Evolutionary conservation across 2,888 invertebrate genomes (phyloP).

Genomic region (Amorpha juglandis): DNA sequence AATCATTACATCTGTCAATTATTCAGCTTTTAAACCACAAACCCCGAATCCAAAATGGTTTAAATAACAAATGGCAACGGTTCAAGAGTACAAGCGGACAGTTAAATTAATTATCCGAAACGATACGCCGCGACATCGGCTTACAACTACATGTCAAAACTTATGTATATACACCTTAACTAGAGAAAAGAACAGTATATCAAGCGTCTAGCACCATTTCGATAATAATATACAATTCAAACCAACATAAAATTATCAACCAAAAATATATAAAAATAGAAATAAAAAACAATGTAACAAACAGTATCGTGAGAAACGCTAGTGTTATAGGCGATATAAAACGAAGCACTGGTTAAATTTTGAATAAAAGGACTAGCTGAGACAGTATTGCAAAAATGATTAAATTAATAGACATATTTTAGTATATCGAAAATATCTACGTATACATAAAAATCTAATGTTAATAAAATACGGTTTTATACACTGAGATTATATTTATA

Average conservation of each 20-base stretch:
- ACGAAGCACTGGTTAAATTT: slow-evolving; percentile 64
- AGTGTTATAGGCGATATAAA: slow-evolving; percentile 18
- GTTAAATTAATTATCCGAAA: slow-evolving; percentile 6
- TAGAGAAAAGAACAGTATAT: slow-evolving; percentile 71
- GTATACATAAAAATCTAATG: slow-evolving; percentile 68
- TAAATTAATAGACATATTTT: slow-evolving; percentile 59
- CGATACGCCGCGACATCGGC: slow-evolving; percentile 15
- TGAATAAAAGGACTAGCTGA: slow-evolving; percentile 72
- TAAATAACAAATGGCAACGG: slow-evolving; percentile 63
- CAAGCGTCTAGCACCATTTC: slow-evolving; percentile 83
- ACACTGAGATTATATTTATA: slow-evolving; percentile 62
- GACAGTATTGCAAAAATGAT: slow-evolving; percentile 67
- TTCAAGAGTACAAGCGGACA: slow-evolving; percentile 57
- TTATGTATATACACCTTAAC: slow-evolving; percentile 39
- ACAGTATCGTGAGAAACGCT: slow-evolving; percentile 21
- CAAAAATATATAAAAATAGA: slow-evolving; percentile 56
- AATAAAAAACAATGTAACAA: slow-evolving; percentile 27
- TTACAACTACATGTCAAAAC: slow-evolving; percentile 29
- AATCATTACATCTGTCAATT: background rate
- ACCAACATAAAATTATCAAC: slow-evolving; percentile 79
- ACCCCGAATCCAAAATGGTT: slow-evolving; percentile 10
- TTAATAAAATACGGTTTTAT: slow-evolving; percentile 67
- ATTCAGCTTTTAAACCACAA: background rate
- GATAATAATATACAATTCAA: slow-evolving; percentile 73
- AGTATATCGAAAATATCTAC: slow-evolving; percentile 57